Percentiles rank a stretch among this genome's conserved stretches.
Evolutionary conservation across 2,797 vertebrate genomes (phyloP).

Genomic region (Loriculus beryllinus): DNA sequence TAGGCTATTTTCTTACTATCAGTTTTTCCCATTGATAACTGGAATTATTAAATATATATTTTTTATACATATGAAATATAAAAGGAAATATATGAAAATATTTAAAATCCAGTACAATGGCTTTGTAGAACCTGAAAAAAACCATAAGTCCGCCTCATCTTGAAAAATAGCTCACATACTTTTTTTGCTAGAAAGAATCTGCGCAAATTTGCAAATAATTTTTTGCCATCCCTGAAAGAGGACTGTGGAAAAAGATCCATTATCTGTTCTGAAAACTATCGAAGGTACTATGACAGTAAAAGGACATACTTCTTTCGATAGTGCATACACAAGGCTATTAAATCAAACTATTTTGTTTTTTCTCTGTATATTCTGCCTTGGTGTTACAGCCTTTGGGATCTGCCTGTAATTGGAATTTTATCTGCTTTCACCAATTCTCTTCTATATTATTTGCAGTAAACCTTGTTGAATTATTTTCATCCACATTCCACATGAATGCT

Average conservation of each 20-base stretch:
- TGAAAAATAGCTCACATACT: neutral
- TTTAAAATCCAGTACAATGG: neutral
- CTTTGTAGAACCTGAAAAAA: neutral
- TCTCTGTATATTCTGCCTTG: neutral
- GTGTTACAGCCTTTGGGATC: neutral
- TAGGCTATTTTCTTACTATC: neutral
- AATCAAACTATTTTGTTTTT: neutral
- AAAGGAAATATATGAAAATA: neutral
- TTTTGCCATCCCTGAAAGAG: neutral
- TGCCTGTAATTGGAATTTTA: neutral
- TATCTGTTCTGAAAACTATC: neutral
- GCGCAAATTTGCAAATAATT: neutral
- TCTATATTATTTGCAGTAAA: slow-evolving; percentile 10
- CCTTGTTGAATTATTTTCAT: slow-evolving; percentile 24
- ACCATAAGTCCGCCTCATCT: neutral
- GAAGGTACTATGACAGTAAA: neutral
- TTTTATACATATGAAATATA: neutral
- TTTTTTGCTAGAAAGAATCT: neutral
- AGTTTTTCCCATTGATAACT: neutral
- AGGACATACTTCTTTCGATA: neutral
- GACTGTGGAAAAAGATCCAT: neutral
- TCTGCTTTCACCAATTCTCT: neutral
- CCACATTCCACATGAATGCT: neutral
- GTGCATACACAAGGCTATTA: neutral
- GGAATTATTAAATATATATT: neutral